Conservation (phyloP, 2,888 invertebrate species). For the Amphipoea lucens region DNA sequence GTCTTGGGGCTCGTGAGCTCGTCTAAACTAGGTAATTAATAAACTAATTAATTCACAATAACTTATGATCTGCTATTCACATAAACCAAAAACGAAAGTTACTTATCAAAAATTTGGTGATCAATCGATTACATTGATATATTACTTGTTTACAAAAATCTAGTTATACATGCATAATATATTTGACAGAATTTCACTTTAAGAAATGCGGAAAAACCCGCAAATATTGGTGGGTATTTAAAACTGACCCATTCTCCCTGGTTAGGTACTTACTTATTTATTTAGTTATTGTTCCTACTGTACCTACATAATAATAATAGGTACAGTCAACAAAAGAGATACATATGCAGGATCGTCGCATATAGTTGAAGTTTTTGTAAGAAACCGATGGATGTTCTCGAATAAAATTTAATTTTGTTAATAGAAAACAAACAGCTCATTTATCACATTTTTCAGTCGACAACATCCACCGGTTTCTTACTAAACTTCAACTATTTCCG, state of each 20-base stretch:
- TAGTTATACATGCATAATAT: constrained; percentile 15
- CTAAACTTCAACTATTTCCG: too few species aligned
- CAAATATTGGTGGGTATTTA: not conserved
- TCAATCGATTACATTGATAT: not conserved
- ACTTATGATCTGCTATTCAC: constrained; percentile 8
- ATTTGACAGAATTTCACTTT: constrained; percentile 32
- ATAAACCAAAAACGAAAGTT: constrained; percentile 37
- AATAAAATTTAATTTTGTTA: too few species aligned
- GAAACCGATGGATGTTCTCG: too few species aligned
- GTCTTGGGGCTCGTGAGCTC: not conserved
- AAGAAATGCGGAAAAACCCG: constrained; percentile 15
- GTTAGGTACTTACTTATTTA: not conserved
- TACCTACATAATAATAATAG: not conserved
- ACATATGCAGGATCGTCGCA: too few species aligned
- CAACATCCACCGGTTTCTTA: too few species aligned
- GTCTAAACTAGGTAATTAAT: too few species aligned
- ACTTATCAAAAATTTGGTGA: constrained; percentile 30
- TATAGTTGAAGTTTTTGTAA: too few species aligned
- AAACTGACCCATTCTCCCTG: not conserved
- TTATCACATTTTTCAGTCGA: too few species aligned
- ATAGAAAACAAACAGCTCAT: too few species aligned
- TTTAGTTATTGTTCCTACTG: not conserved
- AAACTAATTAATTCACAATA: constrained; percentile 2
- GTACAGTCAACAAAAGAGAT: too few species aligned
- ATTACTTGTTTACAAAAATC: constrained; percentile 12